Conservation (phyloP, 23 tunicate genomes). For the Clavelina lepadiformis region DNA sequence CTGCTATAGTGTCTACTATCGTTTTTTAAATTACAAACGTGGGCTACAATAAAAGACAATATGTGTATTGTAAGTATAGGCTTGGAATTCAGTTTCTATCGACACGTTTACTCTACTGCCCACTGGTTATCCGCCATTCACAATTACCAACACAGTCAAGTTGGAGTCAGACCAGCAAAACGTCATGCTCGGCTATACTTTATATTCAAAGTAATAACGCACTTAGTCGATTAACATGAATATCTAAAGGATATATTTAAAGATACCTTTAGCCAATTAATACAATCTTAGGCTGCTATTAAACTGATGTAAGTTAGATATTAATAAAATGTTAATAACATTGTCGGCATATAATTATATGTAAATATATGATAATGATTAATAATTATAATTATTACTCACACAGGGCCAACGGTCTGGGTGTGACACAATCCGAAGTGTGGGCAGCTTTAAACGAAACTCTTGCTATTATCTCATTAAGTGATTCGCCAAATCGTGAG, state of each 20-base stretch:
- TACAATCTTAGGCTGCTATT: too few relatives aligned
- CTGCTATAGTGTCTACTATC: too few relatives aligned
- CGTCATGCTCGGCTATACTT: neutral
- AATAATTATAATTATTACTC: too few relatives aligned
- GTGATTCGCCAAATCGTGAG: constrained; percentile 14
- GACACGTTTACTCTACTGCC: neutral
- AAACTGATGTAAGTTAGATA: too few relatives aligned
- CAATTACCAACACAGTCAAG: neutral
- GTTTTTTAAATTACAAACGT: too few relatives aligned
- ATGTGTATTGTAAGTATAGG: neutral
- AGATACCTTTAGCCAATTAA: too few relatives aligned
- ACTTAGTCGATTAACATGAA: too few relatives aligned
- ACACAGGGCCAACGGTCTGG: neutral
- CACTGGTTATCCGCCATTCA: neutral
- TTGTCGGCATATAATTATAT: too few relatives aligned
- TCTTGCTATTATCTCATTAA: neutral
- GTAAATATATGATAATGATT: too few relatives aligned
- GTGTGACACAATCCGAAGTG: neutral
- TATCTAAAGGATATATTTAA: too few relatives aligned
- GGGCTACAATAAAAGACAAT: too few relatives aligned
- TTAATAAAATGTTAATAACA: too few relatives aligned
- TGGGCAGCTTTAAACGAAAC: neutral
- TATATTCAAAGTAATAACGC: neutral
- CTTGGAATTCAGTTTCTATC: neutral
- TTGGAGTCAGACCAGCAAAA: neutral